Evolutionary conservation across 2,888 invertebrate genomes (phyloP), one percentile per base, ranked within the genome.

Genomic region (Dasypogon diadema): DNA sequence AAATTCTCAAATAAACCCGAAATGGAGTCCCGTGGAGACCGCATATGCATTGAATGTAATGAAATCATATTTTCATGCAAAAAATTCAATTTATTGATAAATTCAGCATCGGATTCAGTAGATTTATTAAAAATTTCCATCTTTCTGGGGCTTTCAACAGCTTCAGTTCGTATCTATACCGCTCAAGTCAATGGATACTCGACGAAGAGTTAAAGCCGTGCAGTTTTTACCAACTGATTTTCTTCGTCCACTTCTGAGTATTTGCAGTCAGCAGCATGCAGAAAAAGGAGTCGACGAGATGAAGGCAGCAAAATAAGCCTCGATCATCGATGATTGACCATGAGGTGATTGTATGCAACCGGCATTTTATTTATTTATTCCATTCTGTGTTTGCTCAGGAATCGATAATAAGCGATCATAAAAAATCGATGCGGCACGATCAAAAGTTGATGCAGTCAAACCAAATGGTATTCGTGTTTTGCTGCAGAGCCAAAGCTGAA

Each of bases 51-150:
- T 34, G 46, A 72, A 60, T 56, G 68, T 77, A 78, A 78, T 78
- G 76, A 76, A 78, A 78, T 78, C 78, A 78, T 77, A 78, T 78
- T 78, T 78, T 74, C 56, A 78, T 77, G 75, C 73, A 78, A 77
- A 75, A 76, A 75, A 77, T 72, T 77, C 78, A 78, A 77, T 77
- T 77, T 78, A 75, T 77, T 78, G 77, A 77, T 78, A 77, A 78
- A 78, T 78, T 79, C 72, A 78, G 77, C 76, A 75, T 77, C 77
- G 80, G 73, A 79, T 78, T 78, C 78, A 70, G 78, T 54, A 76
- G 73, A 79, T 79, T 82, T 81, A 78, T 75, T 76, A 60, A 30
- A 73, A 56, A 73, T 73, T 70, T 70, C 70, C 70, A 70, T 70
- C 70, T 70, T 48, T 51, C 46, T 46, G 24, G 51, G 21, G 18